phyloP scores from a whole-genome alignment of 2,888 invertebrate genomes.

The Troides oblongomaculatus region DNA sequence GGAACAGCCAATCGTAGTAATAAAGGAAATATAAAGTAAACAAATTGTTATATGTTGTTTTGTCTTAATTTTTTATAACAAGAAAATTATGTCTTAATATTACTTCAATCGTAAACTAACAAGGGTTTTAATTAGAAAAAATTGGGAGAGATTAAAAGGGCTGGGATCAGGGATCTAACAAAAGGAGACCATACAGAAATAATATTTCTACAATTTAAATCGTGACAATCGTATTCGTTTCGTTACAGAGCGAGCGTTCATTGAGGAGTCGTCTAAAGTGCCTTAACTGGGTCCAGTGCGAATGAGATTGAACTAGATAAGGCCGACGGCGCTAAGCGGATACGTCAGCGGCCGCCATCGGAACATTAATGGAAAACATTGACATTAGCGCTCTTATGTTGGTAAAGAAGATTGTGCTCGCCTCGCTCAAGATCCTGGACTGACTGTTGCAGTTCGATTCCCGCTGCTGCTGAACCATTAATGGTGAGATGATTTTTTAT shows the following conservation, averaged over 20 bases:
- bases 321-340: constrained; percentile 29
- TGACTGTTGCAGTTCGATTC: constrained; percentile 33
- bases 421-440: constrained; percentile 29
- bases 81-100: too few relatives aligned
- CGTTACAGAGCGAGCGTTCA: constrained; percentile 31
- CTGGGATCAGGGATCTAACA: too few relatives aligned
- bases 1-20: too few relatives aligned
- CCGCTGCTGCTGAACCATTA: constrained; percentile 34
- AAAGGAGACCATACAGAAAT: too few relatives aligned
- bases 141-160: too few relatives aligned
- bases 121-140: too few relatives aligned
- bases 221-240: constrained; percentile 21
- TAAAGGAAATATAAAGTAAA: not conserved
- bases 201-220: not conserved
- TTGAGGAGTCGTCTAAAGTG: constrained; percentile 18
- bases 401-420: constrained; percentile 38
- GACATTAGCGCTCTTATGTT: constrained; percentile 29
- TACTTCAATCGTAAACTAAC: too few relatives aligned
- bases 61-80: too few relatives aligned
- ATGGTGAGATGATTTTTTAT: constrained; percentile 35
- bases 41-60: too few relatives aligned
- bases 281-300: constrained; percentile 30
- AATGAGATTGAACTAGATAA: constrained; percentile 33
- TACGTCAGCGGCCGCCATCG: constrained; percentile 26
- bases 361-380: constrained; percentile 40